phyloP scores from a whole-genome alignment of 2,113 vertebrate species.

The Scopus umbretta region DNA sequence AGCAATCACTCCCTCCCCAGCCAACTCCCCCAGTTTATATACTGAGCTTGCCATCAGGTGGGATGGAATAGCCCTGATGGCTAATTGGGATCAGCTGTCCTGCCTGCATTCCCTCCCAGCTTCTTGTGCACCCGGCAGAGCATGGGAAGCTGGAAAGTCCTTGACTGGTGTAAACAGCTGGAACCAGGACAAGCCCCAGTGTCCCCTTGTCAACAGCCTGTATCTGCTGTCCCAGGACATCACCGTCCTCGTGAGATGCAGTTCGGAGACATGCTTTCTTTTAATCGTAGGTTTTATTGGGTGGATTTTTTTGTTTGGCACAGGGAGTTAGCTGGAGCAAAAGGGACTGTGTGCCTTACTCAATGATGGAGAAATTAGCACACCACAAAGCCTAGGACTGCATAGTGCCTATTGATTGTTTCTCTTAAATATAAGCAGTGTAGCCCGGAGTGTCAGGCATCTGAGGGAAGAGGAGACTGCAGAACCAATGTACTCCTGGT shows the following conservation, averaged over 20 bases:
- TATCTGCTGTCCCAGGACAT: neutral
- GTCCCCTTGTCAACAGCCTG: neutral
- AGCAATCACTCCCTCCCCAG: too few species aligned
- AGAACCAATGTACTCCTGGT: neutral
- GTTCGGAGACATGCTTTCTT: neutral
- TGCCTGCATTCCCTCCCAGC: too few species aligned
- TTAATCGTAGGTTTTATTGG: fast-evolving
- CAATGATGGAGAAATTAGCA: neutral
- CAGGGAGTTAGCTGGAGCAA: neutral
- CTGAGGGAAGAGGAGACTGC: neutral
- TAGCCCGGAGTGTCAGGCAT: neutral
- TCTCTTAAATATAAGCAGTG: neutral
- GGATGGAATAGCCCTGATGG: too few species aligned
- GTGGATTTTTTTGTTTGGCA: neutral
- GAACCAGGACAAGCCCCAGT: too few species aligned
- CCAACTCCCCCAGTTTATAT: too few species aligned
- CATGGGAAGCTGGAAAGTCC: too few species aligned
- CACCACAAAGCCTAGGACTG: neutral
- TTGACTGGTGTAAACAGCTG: too few species aligned
- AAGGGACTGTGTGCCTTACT: neutral
- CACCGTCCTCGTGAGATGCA: fast-evolving
- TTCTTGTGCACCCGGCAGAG: too few species aligned
- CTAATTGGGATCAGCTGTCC: too few species aligned
- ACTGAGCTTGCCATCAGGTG: too few species aligned
- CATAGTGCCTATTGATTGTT: neutral